Percentiles rank a stretch among this genome's conserved stretches.
phyloP scores from a whole-genome alignment of 2,888 invertebrate genomes.

The Ennomos erosarius region DNA sequence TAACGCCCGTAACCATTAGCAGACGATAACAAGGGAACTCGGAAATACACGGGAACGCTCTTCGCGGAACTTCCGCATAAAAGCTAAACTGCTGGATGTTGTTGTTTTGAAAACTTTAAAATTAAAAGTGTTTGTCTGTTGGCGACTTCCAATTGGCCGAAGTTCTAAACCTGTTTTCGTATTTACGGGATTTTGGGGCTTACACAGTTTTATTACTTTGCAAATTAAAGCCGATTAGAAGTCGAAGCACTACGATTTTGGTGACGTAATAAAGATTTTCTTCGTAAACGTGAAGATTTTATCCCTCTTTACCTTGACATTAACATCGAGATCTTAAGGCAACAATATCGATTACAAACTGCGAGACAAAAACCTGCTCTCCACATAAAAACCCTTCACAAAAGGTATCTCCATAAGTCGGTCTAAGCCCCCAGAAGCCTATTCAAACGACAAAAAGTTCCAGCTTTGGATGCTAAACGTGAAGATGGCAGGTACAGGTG shows the following conservation, averaged over 20 bases:
- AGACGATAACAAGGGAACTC: conserved; percentile 1
- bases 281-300: no score
- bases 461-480: not conserved
- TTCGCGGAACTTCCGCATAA: not conserved
- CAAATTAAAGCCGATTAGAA: no score
- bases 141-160: conserved; percentile 1
- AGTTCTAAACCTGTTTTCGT: conserved; percentile 1
- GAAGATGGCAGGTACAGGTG: conserved; percentile 4
- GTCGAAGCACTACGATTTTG: no score
- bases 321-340: not conserved
- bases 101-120: conserved; percentile 17
- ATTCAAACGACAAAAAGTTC: conserved; percentile 6
- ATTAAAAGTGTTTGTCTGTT: conserved; percentile 12
- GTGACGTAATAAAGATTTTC: no score
- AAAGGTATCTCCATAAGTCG: conserved; percentile 8
- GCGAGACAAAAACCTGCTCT: conserved; percentile 1
- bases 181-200: not conserved
- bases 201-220: no score
- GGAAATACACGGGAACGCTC: not conserved
- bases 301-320: not conserved
- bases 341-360: conserved; percentile 1
- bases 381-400: conserved; percentile 7
- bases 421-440: conserved; percentile 9
- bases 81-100: conserved; percentile 3
- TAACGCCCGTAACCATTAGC: not conserved